Percentiles rank a stretch among this genome's conserved stretches.
phyloP scores from a whole-genome alignment of 2,113 vertebrate genomes.

The Bothrops jararaca region DNA sequence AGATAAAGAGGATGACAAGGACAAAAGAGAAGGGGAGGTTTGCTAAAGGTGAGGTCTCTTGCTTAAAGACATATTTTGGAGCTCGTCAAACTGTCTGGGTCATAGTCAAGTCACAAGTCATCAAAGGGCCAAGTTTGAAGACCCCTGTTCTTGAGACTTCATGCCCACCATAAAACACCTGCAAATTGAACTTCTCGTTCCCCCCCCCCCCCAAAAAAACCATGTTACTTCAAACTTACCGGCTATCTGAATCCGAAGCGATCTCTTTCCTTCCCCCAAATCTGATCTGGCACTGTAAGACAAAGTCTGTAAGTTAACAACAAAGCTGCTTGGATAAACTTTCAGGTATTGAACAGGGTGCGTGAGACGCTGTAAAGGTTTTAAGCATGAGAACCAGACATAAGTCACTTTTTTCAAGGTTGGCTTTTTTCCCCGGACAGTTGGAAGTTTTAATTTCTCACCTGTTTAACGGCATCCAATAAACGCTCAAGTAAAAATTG shows the following conservation, averaged over 20 bases:
- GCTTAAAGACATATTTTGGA: not conserved
- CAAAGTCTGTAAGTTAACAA: not conserved
- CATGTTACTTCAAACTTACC: slow-evolving; percentile 68
- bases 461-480: slow-evolving; percentile 98
- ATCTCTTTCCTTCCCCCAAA: slow-evolving; percentile 99
- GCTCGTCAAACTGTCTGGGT: not conserved
- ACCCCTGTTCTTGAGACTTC: not conserved
- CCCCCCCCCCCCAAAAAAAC: not conserved
- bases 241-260: slow-evolving; percentile 96
- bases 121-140: not conserved
- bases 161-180: not conserved
- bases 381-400: not conserved
- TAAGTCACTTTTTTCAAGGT: not conserved
- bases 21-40: not conserved
- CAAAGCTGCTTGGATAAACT: not conserved
- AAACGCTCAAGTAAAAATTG: slow-evolving; percentile 91
- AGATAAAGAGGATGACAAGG: not conserved
- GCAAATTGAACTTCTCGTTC: not conserved
- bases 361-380: not conserved
- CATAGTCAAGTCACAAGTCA: not conserved
- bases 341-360: not conserved
- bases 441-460: slow-evolving; percentile 57
- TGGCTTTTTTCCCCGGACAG: too few relatives aligned
- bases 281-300: slow-evolving; percentile 92
- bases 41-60: not conserved